Conservation (phyloP, 2,113 vertebrate species). For the Euleptes europaea region DNA sequence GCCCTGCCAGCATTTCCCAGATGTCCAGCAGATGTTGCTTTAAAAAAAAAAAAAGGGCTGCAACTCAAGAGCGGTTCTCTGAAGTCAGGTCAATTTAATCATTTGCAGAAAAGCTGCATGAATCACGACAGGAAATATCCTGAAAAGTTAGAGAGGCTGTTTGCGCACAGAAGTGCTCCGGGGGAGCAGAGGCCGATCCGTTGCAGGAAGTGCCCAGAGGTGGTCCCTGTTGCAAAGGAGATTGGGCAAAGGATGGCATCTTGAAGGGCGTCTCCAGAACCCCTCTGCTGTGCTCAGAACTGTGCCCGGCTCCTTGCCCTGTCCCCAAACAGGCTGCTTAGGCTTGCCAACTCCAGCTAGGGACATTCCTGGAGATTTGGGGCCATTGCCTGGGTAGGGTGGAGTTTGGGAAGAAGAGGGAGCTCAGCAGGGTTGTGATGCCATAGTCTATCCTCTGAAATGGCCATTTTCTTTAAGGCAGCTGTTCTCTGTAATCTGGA, state of each 20-base stretch:
- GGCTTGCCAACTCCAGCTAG: no score
- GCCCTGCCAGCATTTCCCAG: background rate
- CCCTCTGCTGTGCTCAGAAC: background rate
- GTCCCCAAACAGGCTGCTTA: no score
- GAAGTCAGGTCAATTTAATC: background rate
- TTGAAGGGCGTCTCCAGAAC: background rate
- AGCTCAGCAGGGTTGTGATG: no score
- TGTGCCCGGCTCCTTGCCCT: no score
- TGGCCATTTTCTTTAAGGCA: no score
- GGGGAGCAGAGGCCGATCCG: background rate
- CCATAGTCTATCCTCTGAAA: no score
- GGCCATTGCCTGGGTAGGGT: no score
- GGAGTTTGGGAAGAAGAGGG: no score
- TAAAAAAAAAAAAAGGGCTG: background rate
- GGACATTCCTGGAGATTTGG: no score
- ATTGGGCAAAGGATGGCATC: background rate
- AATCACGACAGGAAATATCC: background rate
- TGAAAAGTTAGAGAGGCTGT: background rate
- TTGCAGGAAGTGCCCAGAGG: background rate
- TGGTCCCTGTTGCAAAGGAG: background rate
- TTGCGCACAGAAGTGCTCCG: no score
- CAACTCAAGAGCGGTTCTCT: background rate
- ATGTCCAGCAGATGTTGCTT: slow-evolving; percentile 17
- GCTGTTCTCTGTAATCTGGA: no score
- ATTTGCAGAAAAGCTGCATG: background rate